Evolutionary conservation across 2,888 invertebrate species (phyloP), one percentile per base, ranked within the genome.

Genomic region (Adelphocoris suturalis): DNA sequence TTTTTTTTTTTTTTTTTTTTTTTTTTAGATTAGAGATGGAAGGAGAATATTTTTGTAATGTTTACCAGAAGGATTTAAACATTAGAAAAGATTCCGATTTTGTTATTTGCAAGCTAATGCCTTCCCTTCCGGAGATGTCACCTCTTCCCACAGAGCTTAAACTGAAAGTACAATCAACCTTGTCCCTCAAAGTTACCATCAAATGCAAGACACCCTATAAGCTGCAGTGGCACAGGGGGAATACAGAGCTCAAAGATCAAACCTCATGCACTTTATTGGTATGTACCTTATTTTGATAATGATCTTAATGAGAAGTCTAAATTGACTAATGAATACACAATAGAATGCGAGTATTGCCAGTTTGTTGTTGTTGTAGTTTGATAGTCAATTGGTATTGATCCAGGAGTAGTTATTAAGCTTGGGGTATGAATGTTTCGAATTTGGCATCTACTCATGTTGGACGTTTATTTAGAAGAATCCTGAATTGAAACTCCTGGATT

Each of bases 21-120:
- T 13, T 37, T 80, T 46, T 16, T 46, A 80, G 78, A 14, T n/a
- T 19, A 11, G n/a, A 80, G 78, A 80, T 37, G 12, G 78, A 47
- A 47, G 78, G 78, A 5, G 78, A 80, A 80, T 80, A 80, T 80
- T n/a, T 16, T 5, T 80, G 78, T 19, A 27, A n/a, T 3, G 78
- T 80, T n/a, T 46, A n/a, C 14, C 78, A 80, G 78, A 46, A 80
- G 16, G 16, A 14, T 37, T 19, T 46, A 0, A 47, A 12, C 14
- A 14, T 2, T 16, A 46, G 11, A 0, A 11, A 14, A 16, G 47
- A 80, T n/a, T 80, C 78, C 2, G 46, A 80, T 80, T 14, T 47
- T 37, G 78, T 80, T 2, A 46, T 46, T 46, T 80, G 78, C 78
- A 46, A 37, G 19, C 46, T 80, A 0, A 80, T 80, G 78, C n/a